Evolutionary conservation across 2,888 invertebrate species (phyloP), one percentile per base, ranked within the genome.

Genomic region (Amiota mariae): DNA sequence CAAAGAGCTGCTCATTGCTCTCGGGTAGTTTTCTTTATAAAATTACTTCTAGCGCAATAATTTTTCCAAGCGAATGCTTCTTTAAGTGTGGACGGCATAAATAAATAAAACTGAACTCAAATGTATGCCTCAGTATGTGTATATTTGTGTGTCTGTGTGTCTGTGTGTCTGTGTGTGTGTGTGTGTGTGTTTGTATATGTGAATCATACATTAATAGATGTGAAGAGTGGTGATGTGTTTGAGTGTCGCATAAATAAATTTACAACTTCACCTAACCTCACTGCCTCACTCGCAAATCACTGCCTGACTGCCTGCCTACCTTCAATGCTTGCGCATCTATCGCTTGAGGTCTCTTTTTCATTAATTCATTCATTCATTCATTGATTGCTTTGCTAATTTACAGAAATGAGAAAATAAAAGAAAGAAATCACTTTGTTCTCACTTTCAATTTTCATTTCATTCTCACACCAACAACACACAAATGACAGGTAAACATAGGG

Each of bases 21-120:
- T 36, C 56, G 36, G 63, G 67, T 75, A 75, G 80, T 76, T 80
- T 80, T 81, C 84, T 82, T 84, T 83, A 84, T 83, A 80, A 81
- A 81, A 84, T 84, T 84, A 84, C 81, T 84, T 84, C 84, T 84
- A 83, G 85, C 84, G 84, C 84, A 84, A 81, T 84, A 84, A 81
- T 77, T 84, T 84, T 84, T 84, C 84, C 84, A 84, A 77, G 74
- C 76, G 83, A 84, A 80, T 80, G 79, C 80, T 68, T 80, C 76
- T 74, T 68, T 82, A 80, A 82, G 80, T 81, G 81, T 77, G 81
- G 36, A 36, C 6, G 73, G 67, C 46, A 68, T 68, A 68, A 68
- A 68, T 68, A 68, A 54, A 66, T 66, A 68, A 68, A 20, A 36
- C 36, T 36, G 67, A 68, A 68, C 51, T 54, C 24, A 51, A 24